Evolutionary conservation across 1,140 invertebrate genomes (phyloP), one percentile per base, ranked within the genome.

Genomic region (Calephelis nemesis): DNA sequence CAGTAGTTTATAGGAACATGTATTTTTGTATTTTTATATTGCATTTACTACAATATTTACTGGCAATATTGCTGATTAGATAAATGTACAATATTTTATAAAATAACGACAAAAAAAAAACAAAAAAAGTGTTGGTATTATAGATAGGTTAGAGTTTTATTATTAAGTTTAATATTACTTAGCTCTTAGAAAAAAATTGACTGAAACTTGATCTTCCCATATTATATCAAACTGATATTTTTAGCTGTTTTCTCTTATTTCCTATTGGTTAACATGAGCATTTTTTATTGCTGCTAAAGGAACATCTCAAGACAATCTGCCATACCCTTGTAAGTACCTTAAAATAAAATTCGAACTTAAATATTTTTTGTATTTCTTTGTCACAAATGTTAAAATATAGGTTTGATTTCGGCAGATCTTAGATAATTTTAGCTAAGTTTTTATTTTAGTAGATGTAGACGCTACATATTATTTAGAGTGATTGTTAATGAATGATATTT

Each of bases 291-390:
- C 84, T 82, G 87, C 85, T 78, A 79, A 88, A 91, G 88, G 87
- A 84, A 82, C 83, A 11, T 89, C 88, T 71, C 87, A 87, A 70
- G 88, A 91, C 75, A 91, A 77, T 82, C 87, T 91, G 72, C 84
- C 86, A 49, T 90, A 89, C 77, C 87, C 85, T 79, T 90, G 85
- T 90, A 81, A 90, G 87, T 88, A 89, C 82, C 63, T 73, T 70
- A 42, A 50, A 13, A 42, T 54, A 40, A 67, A 45, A 52, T 50
- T 19, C 10, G 47, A 64, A 65, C 65, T 67, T 62, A 54, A 60
- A 63, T 54, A n/a, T 52, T 49, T 50, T 19, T 63, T 52, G 47
- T 47, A 40, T 48, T 19, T n/a, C 11, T 40, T 11, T 47, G 69
- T 71, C 69, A 71, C 69, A 67, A 70, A 65, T 50, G 45, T 47